These are phyloP conservation scores for Drosophila rufa DNA, from an alignment of 1,140 invertebrate species.

Conservation along the genomic window DNA sequence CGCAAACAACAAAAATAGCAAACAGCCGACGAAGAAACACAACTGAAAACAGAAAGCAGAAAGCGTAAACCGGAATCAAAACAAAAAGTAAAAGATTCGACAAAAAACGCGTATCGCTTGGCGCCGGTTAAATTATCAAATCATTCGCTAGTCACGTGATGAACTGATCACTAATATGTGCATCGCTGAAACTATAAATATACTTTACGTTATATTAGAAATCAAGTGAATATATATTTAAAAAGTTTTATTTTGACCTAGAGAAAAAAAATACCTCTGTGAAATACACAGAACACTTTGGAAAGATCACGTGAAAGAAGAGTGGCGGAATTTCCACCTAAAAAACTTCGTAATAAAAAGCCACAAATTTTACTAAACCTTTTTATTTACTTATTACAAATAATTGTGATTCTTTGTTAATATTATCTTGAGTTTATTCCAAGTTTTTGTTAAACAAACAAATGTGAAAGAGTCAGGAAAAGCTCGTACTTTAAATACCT, in stretches of 20 bases:
- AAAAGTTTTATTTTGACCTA: not conserved
- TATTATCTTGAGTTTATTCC: no score
- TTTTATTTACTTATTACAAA: not conserved
- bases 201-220: no score
- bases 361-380: not conserved
- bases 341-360: not conserved
- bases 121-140: constrained; percentile 61
- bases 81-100: constrained; percentile 52
- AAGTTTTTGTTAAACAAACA: no score
- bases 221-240: not conserved
- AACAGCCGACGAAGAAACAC: constrained; percentile 22
- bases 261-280: not conserved
- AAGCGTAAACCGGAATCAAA: constrained; percentile 52
- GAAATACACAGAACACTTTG: not conserved
- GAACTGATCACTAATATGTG: not conserved
- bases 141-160: constrained; percentile 68
- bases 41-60: constrained; percentile 40
- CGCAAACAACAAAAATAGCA: constrained; percentile 23
- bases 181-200: constrained; percentile 3
- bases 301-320: not conserved
- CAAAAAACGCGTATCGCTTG: constrained; percentile 49
- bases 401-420: no score
- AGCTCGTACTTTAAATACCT: no score
- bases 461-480: no score
- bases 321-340: not conserved